phyloP scores from a whole-genome alignment of 30 jellyfish, hydroid and myxozoan species.

The Sanderia malayensis region DNA sequence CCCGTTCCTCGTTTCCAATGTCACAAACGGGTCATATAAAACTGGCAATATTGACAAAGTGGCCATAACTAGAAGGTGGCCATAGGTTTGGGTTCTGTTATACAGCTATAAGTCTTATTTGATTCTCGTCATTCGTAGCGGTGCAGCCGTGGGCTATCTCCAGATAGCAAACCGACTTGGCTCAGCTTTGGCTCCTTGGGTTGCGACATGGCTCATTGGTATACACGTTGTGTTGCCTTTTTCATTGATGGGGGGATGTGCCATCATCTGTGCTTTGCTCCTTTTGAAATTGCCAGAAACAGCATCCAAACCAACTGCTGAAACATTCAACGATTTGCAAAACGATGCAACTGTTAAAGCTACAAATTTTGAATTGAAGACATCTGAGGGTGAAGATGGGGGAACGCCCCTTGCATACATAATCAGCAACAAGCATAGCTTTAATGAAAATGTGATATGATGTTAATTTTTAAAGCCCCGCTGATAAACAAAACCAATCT shows the following conservation, averaged over 20 bases:
- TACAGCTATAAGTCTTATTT: neutral
- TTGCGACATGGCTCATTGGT: slow-evolving; percentile 44
- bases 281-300: slow-evolving; percentile 66
- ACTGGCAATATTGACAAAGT: no score
- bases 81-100: neutral
- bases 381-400: no score
- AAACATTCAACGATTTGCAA: slow-evolving; percentile 57
- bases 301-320: slow-evolving; percentile 41
- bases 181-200: slow-evolving; percentile 87
- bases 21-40: no score
- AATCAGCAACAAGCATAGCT: no score
- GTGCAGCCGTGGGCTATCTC: slow-evolving; percentile 73
- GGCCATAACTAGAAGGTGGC: no score
- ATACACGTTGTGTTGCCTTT: slow-evolving; percentile 40
- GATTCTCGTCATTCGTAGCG: slow-evolving; percentile 23
- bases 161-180: slow-evolving; percentile 78
- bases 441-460: no score
- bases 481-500: no score
- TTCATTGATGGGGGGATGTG: slow-evolving; percentile 63
- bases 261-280: slow-evolving; percentile 38
- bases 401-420: no score
- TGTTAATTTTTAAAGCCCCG: no score
- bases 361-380: neutral
- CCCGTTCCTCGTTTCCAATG: neutral
- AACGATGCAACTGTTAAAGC: neutral